Evolutionary conservation across 2,888 invertebrate species (phyloP), one percentile per base, ranked within the genome.

Genomic region (Ganaspis brasiliensis): DNA sequence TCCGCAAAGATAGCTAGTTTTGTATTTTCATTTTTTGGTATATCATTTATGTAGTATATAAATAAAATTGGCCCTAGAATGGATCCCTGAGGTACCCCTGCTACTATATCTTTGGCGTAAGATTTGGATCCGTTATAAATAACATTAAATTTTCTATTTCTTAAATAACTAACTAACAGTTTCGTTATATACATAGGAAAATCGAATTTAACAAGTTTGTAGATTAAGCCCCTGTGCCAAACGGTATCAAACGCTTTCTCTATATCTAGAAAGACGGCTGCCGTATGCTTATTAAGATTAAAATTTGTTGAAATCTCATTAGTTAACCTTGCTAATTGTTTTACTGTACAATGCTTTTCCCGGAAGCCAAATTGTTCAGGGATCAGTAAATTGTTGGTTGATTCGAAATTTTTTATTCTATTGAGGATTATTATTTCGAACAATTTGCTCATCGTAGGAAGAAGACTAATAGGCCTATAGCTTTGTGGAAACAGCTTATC

Each of bases 361-460:
- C 87, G 79, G 71, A 90, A 90, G 0, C 89, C 89, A 78, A 87
- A 87, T 75, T 88, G 87, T 8, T 81, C 16, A 10, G 78, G 45
- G 2, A 78, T 78, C 12, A 79, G 40, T 0, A 78, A 76, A n/a
- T 82, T 74, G 2, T 81, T 76, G 82, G 74, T 67, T 8, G 26
- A 73, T 24, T 85, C 76, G 21, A 72, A 55, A 19, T 74, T 77
- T 71, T 63, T 57, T 0, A 82, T 10, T 78, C 81, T 81, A 14
- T 59, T 52, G 1, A 81, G 57, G 3, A 83, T 79, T 0, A 82
- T 74, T 73, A 73, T 79, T 74, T 82, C 79, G n/a, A 73, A 24
- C 0, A 80, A 0, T 61, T 81, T 82, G 16, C 78, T 73, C 12
- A 81, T 9, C 6, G 75, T 81, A 2, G 78, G 19, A 2, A 81